Conservation (phyloP, 2,113 vertebrate genomes). For the Rhinoderma darwinii region DNA sequence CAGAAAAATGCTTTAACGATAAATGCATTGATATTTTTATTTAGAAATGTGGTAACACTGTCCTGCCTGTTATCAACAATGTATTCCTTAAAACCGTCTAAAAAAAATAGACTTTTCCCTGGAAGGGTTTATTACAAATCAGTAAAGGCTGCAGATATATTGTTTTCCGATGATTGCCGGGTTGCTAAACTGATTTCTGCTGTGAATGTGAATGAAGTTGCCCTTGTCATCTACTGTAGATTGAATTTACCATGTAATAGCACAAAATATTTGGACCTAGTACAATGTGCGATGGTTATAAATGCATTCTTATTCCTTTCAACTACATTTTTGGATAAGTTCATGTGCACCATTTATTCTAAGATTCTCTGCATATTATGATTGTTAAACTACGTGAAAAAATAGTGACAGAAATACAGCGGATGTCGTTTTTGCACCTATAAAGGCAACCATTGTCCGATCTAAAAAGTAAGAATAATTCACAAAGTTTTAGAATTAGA, state of each 20-base stretch:
- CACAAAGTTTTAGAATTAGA: background rate
- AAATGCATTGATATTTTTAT: conserved; percentile 31
- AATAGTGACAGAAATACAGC: background rate
- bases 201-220: conserved; percentile 24
- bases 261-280: background rate
- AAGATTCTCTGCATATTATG: background rate
- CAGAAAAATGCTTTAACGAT: conserved; percentile 32
- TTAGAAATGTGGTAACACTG: conserved; percentile 41
- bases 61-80: conserved; percentile 29
- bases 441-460: background rate
- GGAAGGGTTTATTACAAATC: conserved; percentile 39
- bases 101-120: conserved; percentile 43
- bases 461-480: background rate
- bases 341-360: background rate
- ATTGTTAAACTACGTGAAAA: background rate
- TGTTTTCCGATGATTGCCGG: conserved; percentile 46
- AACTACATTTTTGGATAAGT: background rate
- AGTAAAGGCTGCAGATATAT: conserved; percentile 39
- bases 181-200: conserved; percentile 38
- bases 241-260: conserved; percentile 1
- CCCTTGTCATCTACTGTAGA: background rate
- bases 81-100: conserved; percentile 41
- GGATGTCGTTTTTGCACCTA: background rate
- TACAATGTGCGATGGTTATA: background rate
- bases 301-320: background rate